These are phyloP conservation scores for Drosophila tristis DNA, from an alignment of 1,140 invertebrate genomes.

Conservation along the genomic window DNA sequence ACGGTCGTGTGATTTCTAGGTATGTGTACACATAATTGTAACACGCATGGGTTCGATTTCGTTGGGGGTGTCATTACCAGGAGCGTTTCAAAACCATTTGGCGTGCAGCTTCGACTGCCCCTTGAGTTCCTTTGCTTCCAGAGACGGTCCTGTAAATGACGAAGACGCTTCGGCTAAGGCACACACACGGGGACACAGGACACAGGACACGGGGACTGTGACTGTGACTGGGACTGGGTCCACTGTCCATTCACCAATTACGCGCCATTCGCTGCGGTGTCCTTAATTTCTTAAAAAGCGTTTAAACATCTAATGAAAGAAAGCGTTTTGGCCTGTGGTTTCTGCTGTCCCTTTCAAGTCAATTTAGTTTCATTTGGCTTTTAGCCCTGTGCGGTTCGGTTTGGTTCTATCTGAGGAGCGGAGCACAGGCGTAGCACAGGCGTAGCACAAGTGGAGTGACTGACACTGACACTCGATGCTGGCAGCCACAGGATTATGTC, in stretches of 20 bases:
- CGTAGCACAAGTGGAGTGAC: too few relatives aligned
- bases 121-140: too few relatives aligned
- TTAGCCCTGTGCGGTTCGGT: conserved; percentile 68
- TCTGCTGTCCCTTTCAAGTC: conserved; percentile 40
- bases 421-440: neutral
- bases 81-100: conserved; percentile 16
- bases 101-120: too few relatives aligned
- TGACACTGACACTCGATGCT: too few relatives aligned
- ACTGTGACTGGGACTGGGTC: neutral
- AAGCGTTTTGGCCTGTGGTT: conserved; percentile 68
- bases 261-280: conserved; percentile 68
- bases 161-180: conserved; percentile 32
- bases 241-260: conserved; percentile 75
- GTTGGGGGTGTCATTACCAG: conserved; percentile 55
- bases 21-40: conserved; percentile 26
- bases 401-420: conserved; percentile 12
- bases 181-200: conserved; percentile 3
- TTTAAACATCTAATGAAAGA: conserved; percentile 82
- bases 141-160: conserved; percentile 18
- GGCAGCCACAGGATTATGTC: conserved; percentile 31
- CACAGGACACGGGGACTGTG: neutral
- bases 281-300: conserved; percentile 82
- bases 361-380: conserved; percentile 74
- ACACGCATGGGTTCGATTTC: conserved; percentile 52
- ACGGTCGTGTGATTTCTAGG: conserved; percentile 54